A percentile compares a stretch with the other conserved stretches of the same genome.
Conservation (phyloP, 1,140 invertebrate species). For the Ptiloglossa arizonensis region DNA sequence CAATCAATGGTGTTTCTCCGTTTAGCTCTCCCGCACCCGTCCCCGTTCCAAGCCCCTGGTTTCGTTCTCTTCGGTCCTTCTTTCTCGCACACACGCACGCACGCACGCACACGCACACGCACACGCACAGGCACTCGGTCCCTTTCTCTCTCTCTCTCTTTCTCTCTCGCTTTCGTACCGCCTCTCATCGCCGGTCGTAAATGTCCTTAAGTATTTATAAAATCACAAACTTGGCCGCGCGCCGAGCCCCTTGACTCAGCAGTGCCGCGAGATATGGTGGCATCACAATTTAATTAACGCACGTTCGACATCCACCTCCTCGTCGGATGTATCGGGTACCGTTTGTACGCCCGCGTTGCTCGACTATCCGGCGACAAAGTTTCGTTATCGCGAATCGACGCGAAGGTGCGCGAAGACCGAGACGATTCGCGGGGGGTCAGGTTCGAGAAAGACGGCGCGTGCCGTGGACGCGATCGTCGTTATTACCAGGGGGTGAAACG, state of each 20-base stretch:
- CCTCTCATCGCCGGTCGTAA: slow-evolving; percentile 64
- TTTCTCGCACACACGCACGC: not conserved
- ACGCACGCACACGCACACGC: not conserved
- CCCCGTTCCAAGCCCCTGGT: no score
- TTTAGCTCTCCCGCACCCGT: no score
- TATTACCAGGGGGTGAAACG: not conserved
- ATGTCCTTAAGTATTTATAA: slow-evolving; percentile 81
- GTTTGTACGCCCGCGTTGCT: slow-evolving; percentile 16
- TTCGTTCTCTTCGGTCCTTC: no score
- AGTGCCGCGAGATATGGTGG: slow-evolving; percentile 82
- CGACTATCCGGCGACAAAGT: slow-evolving; percentile 3
- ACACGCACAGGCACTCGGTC: no score
- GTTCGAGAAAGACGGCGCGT: no score
- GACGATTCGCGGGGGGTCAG: no score
- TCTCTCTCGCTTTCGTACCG: slow-evolving; percentile 17
- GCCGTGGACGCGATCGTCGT: no score
- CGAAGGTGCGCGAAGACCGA: no score
- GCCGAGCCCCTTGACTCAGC: slow-evolving; percentile 81
- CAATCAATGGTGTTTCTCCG: no score
- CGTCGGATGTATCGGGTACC: slow-evolving; percentile 61
- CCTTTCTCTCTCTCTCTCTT: not conserved
- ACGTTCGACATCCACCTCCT: slow-evolving; percentile 73
- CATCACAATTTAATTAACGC: slow-evolving; percentile 83
- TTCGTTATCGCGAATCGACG: not conserved
- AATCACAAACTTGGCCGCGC: slow-evolving; percentile 82